Percentiles rank a stretch among this genome's conserved stretches.
phyloP scores from a whole-genome alignment of 2,888 invertebrate species.

The Drosophila aldrichi region DNA sequence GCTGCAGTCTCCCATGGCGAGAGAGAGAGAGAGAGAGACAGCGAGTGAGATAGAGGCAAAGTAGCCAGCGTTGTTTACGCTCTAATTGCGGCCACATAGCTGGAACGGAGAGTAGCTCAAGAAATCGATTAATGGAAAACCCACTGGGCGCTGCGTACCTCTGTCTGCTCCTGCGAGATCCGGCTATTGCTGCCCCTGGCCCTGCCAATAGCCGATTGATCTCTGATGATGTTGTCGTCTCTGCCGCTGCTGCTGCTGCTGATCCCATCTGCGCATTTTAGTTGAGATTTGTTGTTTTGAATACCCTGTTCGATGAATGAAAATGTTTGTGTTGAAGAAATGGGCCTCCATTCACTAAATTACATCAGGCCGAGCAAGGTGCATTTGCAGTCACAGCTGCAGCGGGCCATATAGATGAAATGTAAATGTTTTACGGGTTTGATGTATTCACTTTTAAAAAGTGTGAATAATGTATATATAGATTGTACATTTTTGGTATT shows the following conservation, averaged over 20 bases:
- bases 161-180: slow-evolving; percentile 8
- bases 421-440: too few species aligned
- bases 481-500: too few species aligned
- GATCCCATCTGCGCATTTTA: slow-evolving; percentile 60
- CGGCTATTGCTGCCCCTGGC: slow-evolving; percentile 4
- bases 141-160: slow-evolving; percentile 56
- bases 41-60: background rate
- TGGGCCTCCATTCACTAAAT: background rate
- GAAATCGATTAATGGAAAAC: slow-evolving; percentile 75
- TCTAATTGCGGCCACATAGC: slow-evolving; percentile 68
- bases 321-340: background rate
- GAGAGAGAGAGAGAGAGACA: background rate
- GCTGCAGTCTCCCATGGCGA: slow-evolving; percentile 69
- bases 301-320: slow-evolving; percentile 15
- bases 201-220: slow-evolving; percentile 50
- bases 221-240: slow-evolving; percentile 38
- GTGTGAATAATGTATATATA: too few species aligned
- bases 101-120: slow-evolving; percentile 43
- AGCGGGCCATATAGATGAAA: too few species aligned
- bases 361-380: background rate
- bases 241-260: background rate
- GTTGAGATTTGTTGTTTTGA: slow-evolving; percentile 38
- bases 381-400: background rate
- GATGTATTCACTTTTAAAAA: background rate
- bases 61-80: slow-evolving; percentile 31